Percentiles rank a stretch among this genome's conserved stretches.
Evolutionary conservation across 2,113 vertebrate genomes (phyloP).

Genomic region (Dromas ardeola): DNA sequence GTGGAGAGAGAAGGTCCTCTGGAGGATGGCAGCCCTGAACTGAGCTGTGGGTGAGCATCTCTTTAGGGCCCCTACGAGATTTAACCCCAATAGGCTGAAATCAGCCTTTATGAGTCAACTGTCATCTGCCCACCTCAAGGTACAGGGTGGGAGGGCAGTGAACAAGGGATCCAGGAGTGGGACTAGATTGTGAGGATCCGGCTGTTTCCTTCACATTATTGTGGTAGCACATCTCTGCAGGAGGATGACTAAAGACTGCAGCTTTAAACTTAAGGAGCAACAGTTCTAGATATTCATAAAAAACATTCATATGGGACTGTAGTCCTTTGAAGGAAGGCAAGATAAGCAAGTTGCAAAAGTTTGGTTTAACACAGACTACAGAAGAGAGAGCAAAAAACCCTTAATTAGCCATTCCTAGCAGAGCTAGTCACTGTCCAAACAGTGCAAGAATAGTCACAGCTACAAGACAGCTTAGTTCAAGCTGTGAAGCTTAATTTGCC

Average conservation of each 20-base stretch:
- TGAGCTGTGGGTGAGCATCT: neutral
- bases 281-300: neutral
- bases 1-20: neutral
- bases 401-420: neutral
- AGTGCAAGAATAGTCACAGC: neutral
- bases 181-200: neutral
- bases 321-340: neutral
- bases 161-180: neutral
- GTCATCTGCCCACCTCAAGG: neutral
- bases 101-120: neutral
- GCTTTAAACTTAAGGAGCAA: neutral
- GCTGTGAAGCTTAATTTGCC: neutral
- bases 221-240: neutral
- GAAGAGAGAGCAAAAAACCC: neutral
- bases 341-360: neutral
- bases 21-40: neutral
- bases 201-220: rapidly evolving
- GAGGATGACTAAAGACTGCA: neutral
- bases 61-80: neutral
- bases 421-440: neutral
- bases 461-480: neutral
- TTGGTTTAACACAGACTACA: neutral
- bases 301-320: neutral
- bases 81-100: neutral
- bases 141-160: neutral